phyloP scores from a whole-genome alignment of 1,140 invertebrate genomes.

The Matsumurasca onukii region DNA sequence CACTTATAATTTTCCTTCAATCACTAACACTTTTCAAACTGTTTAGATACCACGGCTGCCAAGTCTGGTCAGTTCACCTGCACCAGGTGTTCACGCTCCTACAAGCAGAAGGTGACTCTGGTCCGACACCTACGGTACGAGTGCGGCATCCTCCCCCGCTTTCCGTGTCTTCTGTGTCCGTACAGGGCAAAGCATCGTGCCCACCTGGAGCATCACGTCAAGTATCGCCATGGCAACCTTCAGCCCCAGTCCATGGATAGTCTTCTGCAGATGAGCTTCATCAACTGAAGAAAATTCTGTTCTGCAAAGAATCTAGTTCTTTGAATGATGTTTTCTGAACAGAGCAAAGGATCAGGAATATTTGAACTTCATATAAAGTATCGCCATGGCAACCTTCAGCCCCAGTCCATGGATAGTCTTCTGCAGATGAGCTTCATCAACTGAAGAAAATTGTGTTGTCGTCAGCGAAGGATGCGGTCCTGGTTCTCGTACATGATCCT shows the following conservation, averaged over 20 bases:
- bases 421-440: no score
- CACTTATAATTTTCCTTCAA: no score
- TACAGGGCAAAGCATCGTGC: constrained; percentile 41
- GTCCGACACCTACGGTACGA: constrained; percentile 55
- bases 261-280: no score
- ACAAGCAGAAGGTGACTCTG: constrained; percentile 37
- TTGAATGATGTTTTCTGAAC: no score
- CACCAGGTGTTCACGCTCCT: constrained; percentile 34
- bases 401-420: background rate
- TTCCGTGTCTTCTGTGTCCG: constrained; percentile 46
- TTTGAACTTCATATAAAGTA: constrained; percentile 50
- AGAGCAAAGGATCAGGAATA: constrained; percentile 45
- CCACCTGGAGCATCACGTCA: constrained; percentile 51
- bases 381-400: constrained; percentile 34
- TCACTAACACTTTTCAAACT: no score
- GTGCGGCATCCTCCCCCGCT: constrained; percentile 51
- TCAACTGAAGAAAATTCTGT: no score
- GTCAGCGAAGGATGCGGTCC: no score
- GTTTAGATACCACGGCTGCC: no score
- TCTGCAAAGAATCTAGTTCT: no score
- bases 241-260: background rate
- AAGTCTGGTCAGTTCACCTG: constrained; percentile 29
- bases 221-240: constrained; percentile 40
- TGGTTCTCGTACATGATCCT: no score
- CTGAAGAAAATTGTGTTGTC: no score